These are phyloP conservation scores for Stenodera caucasica DNA, from an alignment of 2,888 invertebrate species.

Conservation along the genomic window DNA sequence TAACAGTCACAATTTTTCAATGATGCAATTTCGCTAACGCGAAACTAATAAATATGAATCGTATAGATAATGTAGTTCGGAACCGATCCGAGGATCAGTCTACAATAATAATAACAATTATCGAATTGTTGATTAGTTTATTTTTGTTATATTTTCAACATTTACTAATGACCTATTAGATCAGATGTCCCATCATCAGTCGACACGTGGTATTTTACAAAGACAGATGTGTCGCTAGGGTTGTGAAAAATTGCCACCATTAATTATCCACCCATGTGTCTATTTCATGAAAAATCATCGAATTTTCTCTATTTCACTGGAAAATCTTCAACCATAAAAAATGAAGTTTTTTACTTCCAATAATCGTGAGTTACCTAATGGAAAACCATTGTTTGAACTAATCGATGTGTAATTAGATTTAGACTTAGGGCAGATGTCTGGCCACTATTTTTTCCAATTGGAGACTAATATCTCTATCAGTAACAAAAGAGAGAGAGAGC, in stretches of 20 bases:
- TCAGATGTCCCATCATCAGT: slow-evolving; percentile 40
- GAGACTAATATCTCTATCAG: slow-evolving; percentile 9
- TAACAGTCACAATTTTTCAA: no score
- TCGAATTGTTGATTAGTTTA: no score
- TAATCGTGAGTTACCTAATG: slow-evolving; percentile 24
- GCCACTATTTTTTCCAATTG: not conserved
- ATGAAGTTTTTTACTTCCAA: slow-evolving; percentile 13
- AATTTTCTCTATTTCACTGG: not conserved
- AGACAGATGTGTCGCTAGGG: slow-evolving; percentile 47
- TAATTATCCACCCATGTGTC: slow-evolving; percentile 45
- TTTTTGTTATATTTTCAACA: not conserved
- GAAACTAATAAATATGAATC: no score
- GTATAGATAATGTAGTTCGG: no score
- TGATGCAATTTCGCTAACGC: no score
- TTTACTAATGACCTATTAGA: slow-evolving; percentile 50
- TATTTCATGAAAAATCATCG: not conserved
- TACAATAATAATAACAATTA: no score
- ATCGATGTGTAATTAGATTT: slow-evolving; percentile 31
- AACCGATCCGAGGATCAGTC: no score
- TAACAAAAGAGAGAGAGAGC: no score
- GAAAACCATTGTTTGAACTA: slow-evolving; percentile 30
- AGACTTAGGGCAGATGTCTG: slow-evolving; percentile 23
- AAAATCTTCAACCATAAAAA: not conserved
- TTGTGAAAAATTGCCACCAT: slow-evolving; percentile 53
- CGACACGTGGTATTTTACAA: slow-evolving; percentile 43